These are phyloP conservation scores for Gymnocephalus cernua DNA, from an alignment of 2,113 vertebrate genomes.

Conservation along the genomic window DNA sequence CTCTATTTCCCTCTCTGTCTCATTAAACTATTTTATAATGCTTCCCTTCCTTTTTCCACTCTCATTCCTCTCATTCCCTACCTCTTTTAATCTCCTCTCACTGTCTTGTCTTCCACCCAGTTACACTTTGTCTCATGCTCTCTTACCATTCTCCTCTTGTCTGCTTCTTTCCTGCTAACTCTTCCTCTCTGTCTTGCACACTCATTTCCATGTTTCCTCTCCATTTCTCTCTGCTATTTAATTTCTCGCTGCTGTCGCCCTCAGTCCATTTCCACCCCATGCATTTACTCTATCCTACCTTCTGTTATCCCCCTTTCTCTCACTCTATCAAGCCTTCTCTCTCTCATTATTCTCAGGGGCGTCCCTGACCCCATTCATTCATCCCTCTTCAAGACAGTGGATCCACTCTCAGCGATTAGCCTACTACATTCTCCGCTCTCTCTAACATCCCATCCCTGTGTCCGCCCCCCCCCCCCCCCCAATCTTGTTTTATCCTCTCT, in stretches of 20 bases:
- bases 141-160: constrained; percentile 3
- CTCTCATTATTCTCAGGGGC: constrained; percentile 77
- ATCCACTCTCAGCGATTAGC: constrained; percentile 76
- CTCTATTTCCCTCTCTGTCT: not conserved
- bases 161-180: not conserved
- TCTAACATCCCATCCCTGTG: constrained; percentile 57
- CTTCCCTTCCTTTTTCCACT: not conserved
- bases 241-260: not conserved
- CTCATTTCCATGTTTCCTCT: constrained; percentile 18
- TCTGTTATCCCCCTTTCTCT: constrained; percentile 39
- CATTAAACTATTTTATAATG: not conserved
- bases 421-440: constrained; percentile 61
- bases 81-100: not conserved
- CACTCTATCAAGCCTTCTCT: constrained; percentile 36
- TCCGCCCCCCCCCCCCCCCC: not conserved
- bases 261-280: constrained; percentile 43
- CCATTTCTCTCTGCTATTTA: constrained; percentile 17
- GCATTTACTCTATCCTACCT: constrained; percentile 36
- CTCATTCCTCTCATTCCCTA: not conserved
- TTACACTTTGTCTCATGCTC: not conserved
- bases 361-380: constrained; percentile 85
- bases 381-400: constrained; percentile 72
- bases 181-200: not conserved
- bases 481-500: constrained; percentile 15
- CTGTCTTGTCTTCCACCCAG: not conserved